These are phyloP conservation scores for Euproctis similis DNA, from an alignment of 2,888 invertebrate genomes.

Conservation along the genomic window DNA sequence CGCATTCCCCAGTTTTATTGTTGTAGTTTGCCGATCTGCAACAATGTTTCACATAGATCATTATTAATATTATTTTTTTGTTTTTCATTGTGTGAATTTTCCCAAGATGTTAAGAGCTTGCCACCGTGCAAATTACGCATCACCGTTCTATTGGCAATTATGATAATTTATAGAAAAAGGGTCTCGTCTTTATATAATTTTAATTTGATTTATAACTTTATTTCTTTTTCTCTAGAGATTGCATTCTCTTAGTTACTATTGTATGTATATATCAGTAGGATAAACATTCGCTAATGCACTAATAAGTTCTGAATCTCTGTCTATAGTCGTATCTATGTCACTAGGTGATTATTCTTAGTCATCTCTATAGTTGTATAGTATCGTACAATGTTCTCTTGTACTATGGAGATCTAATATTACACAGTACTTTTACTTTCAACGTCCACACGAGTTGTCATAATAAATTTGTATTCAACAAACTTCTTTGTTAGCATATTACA, in stretches of 20 bases:
- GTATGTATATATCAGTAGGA: no score
- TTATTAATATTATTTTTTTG: conserved; percentile 39
- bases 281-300: no score
- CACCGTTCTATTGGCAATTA: conserved; percentile 28
- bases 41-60: conserved; percentile 54
- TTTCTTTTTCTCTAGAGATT: no score
- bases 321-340: conserved; percentile 13
- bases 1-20: conserved; percentile 89
- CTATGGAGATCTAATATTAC: conserved; percentile 15
- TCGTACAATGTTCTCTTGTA: conserved; percentile 14
- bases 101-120: conserved; percentile 44
- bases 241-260: no score
- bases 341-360: conserved; percentile 8
- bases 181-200: no score
- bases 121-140: conserved; percentile 18
- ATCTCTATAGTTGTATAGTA: conserved; percentile 8
- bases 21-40: conserved; percentile 93
- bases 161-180: conserved; percentile 21
- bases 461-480: conserved; percentile 24
- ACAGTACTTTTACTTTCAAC: conserved; percentile 32
- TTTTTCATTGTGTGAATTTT: conserved; percentile 59
- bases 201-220: no score
- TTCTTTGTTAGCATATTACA: conserved; percentile 10
- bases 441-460: conserved; percentile 21
- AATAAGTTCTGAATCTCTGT: no score